Percentiles rank a stretch among this genome's conserved stretches.
These are phyloP conservation scores for Tupaia chinensis DNA, from an alignment of 2,113 vertebrate genomes.

Conservation along the genomic window DNA sequence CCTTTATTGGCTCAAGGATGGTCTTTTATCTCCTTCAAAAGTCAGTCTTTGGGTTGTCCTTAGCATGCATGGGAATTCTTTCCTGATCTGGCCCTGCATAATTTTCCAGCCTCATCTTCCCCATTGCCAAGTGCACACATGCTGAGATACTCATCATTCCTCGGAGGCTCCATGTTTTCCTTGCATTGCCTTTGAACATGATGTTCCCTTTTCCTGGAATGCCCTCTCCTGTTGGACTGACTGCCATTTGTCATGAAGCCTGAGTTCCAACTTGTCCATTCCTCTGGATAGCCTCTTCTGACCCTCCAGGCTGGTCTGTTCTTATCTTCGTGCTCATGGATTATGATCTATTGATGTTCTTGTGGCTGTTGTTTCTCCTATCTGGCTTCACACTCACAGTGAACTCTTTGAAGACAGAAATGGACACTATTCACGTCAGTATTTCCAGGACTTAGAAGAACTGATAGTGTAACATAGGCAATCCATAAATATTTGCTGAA, in stretches of 20 bases:
- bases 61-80: not conserved
- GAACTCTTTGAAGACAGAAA: not conserved
- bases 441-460: not conserved
- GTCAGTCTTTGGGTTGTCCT: not conserved
- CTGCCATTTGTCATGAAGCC: not conserved
- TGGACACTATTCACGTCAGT: not conserved
- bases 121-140: not conserved
- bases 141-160: not conserved
- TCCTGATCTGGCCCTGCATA: not conserved
- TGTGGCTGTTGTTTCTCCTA: not conserved
- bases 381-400: not conserved
- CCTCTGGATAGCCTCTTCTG: not conserved
- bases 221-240: not conserved
- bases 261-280: not conserved
- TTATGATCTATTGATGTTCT: not conserved
- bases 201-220: not conserved
- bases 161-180: not conserved
- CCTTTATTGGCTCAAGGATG: not conserved
- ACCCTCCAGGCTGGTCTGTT: not conserved
- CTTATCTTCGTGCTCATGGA: not conserved
- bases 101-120: not conserved
- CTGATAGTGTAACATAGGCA: too few species aligned
- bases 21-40: not conserved
- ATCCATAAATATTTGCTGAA: not conserved
- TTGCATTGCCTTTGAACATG: not conserved